Base-by-base conservation (phyloP, 1,140 invertebrate genomes). In the Ceratina japonica region DNA sequence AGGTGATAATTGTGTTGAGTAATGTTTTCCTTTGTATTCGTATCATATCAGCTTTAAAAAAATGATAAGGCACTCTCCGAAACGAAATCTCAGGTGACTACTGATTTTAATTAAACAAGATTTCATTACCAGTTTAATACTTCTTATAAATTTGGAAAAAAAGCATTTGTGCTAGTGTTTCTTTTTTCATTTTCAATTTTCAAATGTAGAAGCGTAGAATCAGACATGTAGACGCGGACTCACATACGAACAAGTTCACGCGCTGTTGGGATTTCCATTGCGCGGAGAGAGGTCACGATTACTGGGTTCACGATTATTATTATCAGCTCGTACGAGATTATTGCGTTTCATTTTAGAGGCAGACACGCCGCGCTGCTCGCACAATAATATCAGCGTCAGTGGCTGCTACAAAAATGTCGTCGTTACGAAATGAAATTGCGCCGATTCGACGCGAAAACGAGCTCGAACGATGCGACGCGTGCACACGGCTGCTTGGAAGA, bases 321-420 rank as follows among this genome's bases (percentile, higher is more conserved):
- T 79, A 79, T 79, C 77, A 66, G 52, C 24, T 65, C 31, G 51
- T 58, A 13, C 70, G 49, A 72, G 68, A 63, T 78, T 78, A 72
- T 24, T 27, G 49, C 16, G 44, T 65, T 75, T 59, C 2, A 3
- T 70, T 71, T 77, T 49, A 15, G 24, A 44, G 27, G 27, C 49
- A 20, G 27, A 0, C 22, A 37, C 22, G 68, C 27, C 12, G 24
- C 20, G 15, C 24, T n/a, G 37, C 37, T 44, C 37, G 37, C 66
- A 8, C 44, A 49, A 51, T 71, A 77, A 62, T 51, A 74, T 64
- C 69, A 15, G 3, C 20, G 27, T 15, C 15, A 5, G 13, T 44
- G 24, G 58, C 10, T 3, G 24, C 49, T n/a, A 64, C 2, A 18
- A 22, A n/a, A 24, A 24, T 51, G 8, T 16, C 10, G 44, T 37